Percentiles rank a stretch among this genome's conserved stretches.
phyloP scores from a whole-genome alignment of 2,888 invertebrate genomes.

The Lamellibrachia satsuma region DNA sequence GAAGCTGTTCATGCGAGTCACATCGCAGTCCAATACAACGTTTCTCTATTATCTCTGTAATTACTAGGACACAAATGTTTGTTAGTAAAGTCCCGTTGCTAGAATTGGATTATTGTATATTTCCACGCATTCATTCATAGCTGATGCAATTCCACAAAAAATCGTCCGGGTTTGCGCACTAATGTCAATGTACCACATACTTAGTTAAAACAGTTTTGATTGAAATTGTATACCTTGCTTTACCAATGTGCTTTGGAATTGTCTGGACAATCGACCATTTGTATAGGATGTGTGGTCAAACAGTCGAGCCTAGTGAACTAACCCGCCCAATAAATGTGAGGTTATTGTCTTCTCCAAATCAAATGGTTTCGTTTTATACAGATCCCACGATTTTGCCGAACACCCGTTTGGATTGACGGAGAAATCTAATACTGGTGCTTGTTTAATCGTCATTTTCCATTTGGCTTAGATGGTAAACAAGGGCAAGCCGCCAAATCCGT shows the following conservation, averaged over 20 bases:
- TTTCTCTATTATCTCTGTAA: no score
- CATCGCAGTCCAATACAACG: no score
- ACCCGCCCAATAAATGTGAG: not conserved
- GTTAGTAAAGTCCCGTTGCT: no score
- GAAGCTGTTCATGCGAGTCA: no score
- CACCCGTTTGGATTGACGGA: not conserved
- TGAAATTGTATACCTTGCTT: not conserved
- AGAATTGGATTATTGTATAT: no score
- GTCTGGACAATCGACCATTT: not conserved
- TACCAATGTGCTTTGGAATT: not conserved
- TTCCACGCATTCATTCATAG: no score
- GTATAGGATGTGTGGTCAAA: not conserved
- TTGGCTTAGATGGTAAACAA: not conserved
- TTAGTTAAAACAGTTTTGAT: not conserved
- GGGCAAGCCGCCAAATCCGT: not conserved
- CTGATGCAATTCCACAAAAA: not conserved
- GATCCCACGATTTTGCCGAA: not conserved
- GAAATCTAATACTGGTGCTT: not conserved
- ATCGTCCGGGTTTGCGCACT: not conserved
- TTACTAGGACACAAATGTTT: no score
- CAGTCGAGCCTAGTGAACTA: not conserved
- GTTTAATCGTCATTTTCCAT: not conserved
- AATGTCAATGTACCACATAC: not conserved
- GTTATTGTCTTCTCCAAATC: not conserved
- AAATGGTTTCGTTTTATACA: not conserved